A percentile compares a stretch with the other conserved stretches of the same genome.
These are phyloP conservation scores for Falco peregrinus DNA, from an alignment of 2,797 vertebrate species.

Conservation along the genomic window DNA sequence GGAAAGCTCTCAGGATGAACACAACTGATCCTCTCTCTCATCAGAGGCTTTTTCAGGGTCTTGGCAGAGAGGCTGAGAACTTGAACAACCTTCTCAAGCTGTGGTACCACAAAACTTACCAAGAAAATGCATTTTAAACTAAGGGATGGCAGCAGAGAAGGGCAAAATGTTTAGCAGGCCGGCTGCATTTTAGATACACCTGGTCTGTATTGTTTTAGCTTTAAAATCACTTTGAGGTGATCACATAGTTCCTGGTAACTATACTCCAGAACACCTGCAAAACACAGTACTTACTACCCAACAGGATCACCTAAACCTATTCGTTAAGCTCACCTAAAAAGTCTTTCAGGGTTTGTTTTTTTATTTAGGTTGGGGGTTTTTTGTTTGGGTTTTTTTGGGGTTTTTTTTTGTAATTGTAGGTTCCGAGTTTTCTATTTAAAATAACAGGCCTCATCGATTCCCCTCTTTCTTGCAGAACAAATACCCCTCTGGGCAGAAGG, in stretches of 20 bases:
- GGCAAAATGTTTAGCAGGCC: rapidly evolving
- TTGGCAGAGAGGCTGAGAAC: not conserved
- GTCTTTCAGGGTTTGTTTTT: not conserved
- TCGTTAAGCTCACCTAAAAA: not conserved
- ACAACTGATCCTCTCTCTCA: not conserved
- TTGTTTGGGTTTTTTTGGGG: not conserved
- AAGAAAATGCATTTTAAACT: not conserved
- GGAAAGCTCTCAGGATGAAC: not conserved
- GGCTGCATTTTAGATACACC: not conserved
- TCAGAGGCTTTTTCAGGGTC: not conserved
- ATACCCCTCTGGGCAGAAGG: not conserved
- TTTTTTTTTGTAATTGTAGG: not conserved
- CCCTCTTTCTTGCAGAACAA: not conserved
- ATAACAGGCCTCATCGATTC: not conserved
- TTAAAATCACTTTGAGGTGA: not conserved
- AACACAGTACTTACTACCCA: not conserved
- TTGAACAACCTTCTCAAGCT: not conserved
- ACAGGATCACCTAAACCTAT: not conserved
- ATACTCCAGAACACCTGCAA: rapidly evolving
- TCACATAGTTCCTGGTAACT: not conserved
- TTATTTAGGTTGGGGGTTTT: rapidly evolving
- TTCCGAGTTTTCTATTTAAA: not conserved
- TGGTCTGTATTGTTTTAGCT: not conserved
- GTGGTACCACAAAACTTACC: not conserved
- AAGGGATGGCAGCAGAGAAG: not conserved